Evolutionary conservation across 2,113 vertebrate species (phyloP), one percentile per base, ranked within the genome.

Genomic region (Tilapia sparmanii): DNA sequence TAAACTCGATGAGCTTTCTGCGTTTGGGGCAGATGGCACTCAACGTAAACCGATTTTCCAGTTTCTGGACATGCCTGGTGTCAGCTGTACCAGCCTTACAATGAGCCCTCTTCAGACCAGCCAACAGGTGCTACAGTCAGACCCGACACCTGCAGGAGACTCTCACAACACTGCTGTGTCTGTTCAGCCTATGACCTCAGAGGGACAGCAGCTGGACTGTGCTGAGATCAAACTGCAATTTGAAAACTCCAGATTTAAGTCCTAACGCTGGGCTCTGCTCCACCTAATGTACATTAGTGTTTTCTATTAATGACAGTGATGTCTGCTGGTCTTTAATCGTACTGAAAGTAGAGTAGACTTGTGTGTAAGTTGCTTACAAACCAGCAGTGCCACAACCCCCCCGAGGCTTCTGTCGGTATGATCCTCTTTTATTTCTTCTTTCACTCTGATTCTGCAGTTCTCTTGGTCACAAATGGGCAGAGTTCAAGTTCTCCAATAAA

Each of bases 81-180:
- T 66, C 53, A 10, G 22, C 19, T 38, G 84, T 22, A 73, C 80
- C 80, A 86, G 80, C 86, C 76, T 91, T 86, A 42, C 71, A 80
- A n/a, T 2, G 9, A 33, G 78, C 71, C 47, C 18, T 8, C 42
- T 86, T 11, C 66, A 86, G 47, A 55, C 22, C 81, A 71, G 31
- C 89, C 90, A 82, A 86, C 95, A 90, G 95, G 95, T 95, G 96
- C 94, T 94, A 91, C 80, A 91, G 86, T 90, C 85, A 68, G 93
- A 92, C 71, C n/a, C 53, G 78, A 82, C 33, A 68, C 26, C 88
- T 89, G 55, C 86, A 80, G 73, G 6, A 66, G 40, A 53, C 35
- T 22, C 54, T 40, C 47, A 52, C 66, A 53, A 31, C 33, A 42
- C 13, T 18, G 24, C 68, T 47, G 68, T 47, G 40, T 1, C 40